A percentile compares a stretch with the other conserved stretches of the same genome.
These are phyloP conservation scores for Triplophysa tibetana DNA, from an alignment of 2,113 vertebrate species.

Conservation along the genomic window DNA sequence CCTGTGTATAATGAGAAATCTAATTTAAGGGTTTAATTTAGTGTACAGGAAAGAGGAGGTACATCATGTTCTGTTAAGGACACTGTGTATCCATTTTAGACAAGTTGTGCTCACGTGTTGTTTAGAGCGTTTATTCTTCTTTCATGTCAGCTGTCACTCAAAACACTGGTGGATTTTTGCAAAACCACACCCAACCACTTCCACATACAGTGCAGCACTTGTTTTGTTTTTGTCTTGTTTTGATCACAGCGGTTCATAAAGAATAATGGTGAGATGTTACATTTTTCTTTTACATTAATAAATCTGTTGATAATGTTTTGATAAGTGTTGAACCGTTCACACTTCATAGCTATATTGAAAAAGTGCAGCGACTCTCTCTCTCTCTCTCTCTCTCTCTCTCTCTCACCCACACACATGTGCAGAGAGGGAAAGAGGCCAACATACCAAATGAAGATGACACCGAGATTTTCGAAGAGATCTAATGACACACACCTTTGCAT, in stretches of 20 bases:
- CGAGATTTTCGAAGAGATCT: background rate
- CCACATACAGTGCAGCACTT: no score
- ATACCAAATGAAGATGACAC: no score
- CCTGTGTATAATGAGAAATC: background rate
- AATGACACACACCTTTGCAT: background rate
- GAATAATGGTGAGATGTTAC: background rate
- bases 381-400: no score
- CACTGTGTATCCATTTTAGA: background rate
- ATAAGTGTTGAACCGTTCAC: background rate
- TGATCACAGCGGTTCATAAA: background rate
- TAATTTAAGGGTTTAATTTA: background rate
- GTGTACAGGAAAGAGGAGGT: background rate
- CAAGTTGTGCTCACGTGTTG: no score
- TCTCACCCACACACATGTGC: no score
- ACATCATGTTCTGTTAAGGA: background rate
- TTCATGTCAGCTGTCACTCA: background rate
- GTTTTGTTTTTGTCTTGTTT: background rate
- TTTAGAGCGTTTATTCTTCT: background rate
- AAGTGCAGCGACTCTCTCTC: no score
- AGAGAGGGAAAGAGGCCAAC: no score
- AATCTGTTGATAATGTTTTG: no score
- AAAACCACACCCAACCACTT: background rate
- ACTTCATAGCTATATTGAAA: background rate
- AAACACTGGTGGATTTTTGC: background rate
- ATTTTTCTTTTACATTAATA: background rate